phyloP scores from a whole-genome alignment of 2,113 vertebrate species.

The Alethe diademata region DNA sequence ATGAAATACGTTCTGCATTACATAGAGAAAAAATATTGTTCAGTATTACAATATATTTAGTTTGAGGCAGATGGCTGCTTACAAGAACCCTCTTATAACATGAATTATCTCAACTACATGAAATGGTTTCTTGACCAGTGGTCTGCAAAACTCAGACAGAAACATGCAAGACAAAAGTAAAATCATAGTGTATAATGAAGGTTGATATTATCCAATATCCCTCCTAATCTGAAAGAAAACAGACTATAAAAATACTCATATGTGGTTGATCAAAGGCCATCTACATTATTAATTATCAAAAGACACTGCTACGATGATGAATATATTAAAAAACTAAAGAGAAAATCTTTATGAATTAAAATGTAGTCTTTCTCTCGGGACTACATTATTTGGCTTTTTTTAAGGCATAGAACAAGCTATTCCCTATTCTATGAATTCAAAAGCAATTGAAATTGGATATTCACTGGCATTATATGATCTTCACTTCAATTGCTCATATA shows the following conservation, averaged over 20 bases:
- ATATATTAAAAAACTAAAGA: not conserved
- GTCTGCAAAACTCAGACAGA: not conserved
- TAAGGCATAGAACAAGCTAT: not conserved
- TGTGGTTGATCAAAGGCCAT: not conserved
- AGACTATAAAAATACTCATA: not conserved
- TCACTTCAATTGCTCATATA: not conserved
- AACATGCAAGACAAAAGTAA: not conserved
- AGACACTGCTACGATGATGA: not conserved
- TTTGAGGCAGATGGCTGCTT: not conserved
- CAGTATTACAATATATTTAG: not conserved
- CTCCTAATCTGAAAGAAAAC: not conserved
- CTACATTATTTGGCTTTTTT: not conserved
- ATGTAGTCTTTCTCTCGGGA: not conserved
- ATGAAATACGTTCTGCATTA: not conserved
- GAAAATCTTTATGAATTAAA: not conserved
- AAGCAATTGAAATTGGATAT: conserved; percentile 8
- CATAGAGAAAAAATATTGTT: not conserved
- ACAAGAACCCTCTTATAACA: not conserved
- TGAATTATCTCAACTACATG: not conserved
- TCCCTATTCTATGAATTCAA: not conserved
- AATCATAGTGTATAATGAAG: not conserved
- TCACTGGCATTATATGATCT: not conserved
- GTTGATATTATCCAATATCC: not conserved
- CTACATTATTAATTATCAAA: conserved; percentile 30
- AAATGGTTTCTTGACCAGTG: fast-evolving